phyloP scores from a whole-genome alignment of 2,113 vertebrate species.

The Vidua chalybeata region DNA sequence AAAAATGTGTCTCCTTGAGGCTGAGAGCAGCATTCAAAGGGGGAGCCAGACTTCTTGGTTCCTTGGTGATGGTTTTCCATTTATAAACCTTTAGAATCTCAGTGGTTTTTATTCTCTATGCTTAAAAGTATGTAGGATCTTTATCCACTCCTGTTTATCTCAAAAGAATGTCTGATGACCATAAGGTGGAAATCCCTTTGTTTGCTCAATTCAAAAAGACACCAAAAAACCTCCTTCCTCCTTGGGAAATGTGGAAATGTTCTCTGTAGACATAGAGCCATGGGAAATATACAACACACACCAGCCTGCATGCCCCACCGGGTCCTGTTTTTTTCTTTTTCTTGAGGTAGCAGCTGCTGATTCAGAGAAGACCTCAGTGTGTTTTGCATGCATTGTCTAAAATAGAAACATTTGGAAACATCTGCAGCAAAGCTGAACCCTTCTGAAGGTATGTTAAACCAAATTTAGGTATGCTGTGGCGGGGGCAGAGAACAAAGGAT shows the following conservation, averaged over 20 bases:
- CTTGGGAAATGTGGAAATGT: neutral
- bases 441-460: neutral
- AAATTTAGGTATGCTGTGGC: neutral
- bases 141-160: slow-evolving; percentile 23
- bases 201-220: slow-evolving; percentile 1
- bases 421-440: neutral
- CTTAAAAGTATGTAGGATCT: neutral
- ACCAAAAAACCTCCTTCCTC: neutral
- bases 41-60: slow-evolving; percentile 23
- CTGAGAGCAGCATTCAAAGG: neutral
- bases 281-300: neutral
- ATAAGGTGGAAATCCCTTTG: neutral
- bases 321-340: accelerated
- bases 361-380: neutral
- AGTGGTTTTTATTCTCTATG: neutral
- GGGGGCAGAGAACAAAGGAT: neutral
- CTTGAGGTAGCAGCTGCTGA: neutral
- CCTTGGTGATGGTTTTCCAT: neutral
- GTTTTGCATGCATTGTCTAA: neutral
- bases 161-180: neutral
- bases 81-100: slow-evolving; percentile 14
- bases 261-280: neutral
- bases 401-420: neutral
- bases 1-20: neutral
- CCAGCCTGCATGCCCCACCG: neutral